These are phyloP conservation scores for Hesperia comma DNA, from an alignment of 2,888 invertebrate genomes.

Conservation along the genomic window DNA sequence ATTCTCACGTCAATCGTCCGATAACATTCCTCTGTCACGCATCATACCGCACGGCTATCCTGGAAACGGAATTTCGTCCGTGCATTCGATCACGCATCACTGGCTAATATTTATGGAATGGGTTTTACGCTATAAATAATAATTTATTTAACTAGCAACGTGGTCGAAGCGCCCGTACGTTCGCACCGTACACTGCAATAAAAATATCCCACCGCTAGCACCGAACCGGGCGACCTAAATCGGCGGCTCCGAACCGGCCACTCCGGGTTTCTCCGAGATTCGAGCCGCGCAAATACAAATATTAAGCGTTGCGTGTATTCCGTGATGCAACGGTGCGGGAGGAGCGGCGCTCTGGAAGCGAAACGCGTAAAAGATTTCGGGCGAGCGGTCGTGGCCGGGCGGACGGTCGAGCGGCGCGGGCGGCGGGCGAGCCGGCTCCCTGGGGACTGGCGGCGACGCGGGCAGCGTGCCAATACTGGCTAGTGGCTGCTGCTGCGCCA, in stretches of 20 bases:
- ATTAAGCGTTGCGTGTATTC: conserved; percentile 38
- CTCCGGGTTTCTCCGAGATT: conserved; percentile 54
- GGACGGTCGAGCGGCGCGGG: conserved; percentile 43
- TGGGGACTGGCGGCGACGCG: conserved; percentile 73
- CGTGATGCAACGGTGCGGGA: conserved; percentile 40
- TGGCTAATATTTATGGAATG: conserved; percentile 77
- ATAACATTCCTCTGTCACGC: conserved; percentile 55
- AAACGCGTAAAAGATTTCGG: conserved; percentile 16
- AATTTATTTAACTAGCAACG: conserved; percentile 71
- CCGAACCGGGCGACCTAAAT: conserved; percentile 82
- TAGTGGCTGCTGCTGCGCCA: conserved; percentile 52
- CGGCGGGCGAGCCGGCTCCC: conserved; percentile 70
- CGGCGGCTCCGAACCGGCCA: conserved; percentile 62
- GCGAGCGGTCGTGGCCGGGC: no score
- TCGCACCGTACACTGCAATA: conserved; percentile 78
- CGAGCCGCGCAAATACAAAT: conserved; percentile 53
- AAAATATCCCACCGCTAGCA: conserved; percentile 81
- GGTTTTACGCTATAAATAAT: conserved; percentile 76
- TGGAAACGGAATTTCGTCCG: conserved; percentile 41
- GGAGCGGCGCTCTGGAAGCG: conserved; percentile 20
- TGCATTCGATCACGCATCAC: conserved; percentile 46
- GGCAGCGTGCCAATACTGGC: conserved; percentile 73
- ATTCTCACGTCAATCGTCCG: conserved; percentile 49
- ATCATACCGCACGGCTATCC: conserved; percentile 45
- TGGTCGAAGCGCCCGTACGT: conserved; percentile 70